Conservation (phyloP, 2,888 invertebrate species). For the Uloborus plumipes region DNA sequence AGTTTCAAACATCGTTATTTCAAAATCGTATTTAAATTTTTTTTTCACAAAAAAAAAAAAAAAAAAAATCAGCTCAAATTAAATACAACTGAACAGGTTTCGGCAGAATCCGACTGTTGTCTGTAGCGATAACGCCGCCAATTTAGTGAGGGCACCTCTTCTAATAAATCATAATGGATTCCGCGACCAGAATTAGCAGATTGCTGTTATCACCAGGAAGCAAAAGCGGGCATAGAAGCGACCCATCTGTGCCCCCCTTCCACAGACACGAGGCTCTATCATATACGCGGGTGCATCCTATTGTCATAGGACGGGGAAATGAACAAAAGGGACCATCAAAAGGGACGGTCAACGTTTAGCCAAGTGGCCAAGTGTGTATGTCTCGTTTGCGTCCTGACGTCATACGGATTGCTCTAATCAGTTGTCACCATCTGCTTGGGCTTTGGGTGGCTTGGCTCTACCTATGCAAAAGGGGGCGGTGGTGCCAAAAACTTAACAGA, state of each 20-base stretch:
- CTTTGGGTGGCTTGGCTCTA: conserved; percentile 24
- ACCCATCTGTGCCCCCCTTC: conserved; percentile 42
- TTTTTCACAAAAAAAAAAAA: no score
- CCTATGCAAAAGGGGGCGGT: conserved; percentile 16
- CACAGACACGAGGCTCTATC: conserved; percentile 16
- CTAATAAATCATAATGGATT: conserved; percentile 55
- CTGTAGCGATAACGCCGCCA: conserved; percentile 10
- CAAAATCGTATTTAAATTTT: no score
- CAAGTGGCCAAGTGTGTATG: conserved; percentile 60
- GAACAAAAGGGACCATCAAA: conserved; percentile 43
- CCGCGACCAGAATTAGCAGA: conserved; percentile 57
- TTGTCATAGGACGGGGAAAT: conserved; percentile 42
- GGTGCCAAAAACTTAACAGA: conserved; percentile 53
- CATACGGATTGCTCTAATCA: conserved; percentile 59
- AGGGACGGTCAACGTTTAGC: conserved; percentile 50
- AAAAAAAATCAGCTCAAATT: no score
- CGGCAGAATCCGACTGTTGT: no score
- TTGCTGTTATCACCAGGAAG: conserved; percentile 57
- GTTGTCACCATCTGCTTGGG: conserved; percentile 62
- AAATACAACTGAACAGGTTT: no score
- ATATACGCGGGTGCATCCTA: conserved; percentile 50
- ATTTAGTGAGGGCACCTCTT: background rate
- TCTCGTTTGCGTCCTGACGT: conserved; percentile 43
- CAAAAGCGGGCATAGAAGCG: conserved; percentile 39
- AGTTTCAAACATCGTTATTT: no score